Base-by-base conservation (phyloP, 2,113 vertebrate species). In the Oryzias melastigma region DNA sequence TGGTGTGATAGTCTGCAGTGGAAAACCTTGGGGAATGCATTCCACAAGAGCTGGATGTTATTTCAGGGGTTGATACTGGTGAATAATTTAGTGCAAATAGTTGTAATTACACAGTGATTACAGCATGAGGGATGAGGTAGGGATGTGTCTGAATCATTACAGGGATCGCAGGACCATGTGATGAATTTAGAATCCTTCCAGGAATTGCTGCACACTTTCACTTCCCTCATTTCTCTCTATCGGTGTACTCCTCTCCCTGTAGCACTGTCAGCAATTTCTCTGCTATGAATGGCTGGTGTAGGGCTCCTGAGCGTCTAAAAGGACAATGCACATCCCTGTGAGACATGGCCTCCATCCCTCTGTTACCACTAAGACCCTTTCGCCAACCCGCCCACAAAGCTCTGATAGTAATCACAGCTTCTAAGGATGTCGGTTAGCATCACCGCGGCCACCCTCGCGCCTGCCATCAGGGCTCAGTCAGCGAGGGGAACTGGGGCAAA, bases 381-480 rank as follows among this genome's bases (percentile, higher is more conserved):
- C 46, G 58, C 55, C 67, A 68, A 47, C 59, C 58, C 20, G n/a
- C 80, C 71, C 78, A 65, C 64, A 73, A 73, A 81, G 52, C 70
- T 73, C 82, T 81, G 49, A 14, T 60, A 84, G 85, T 74, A 87
- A 86, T 90, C 86, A 81, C 73, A 68, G 67, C 78, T 85, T 87
- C 87, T 88, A 83, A 77, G 71, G 73, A 84, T 88, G 88, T 91
- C 90, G 87, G 75, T 72, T 58, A 73, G 76, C 82, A 87, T 92
- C 87, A 90, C 65, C 61, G 71, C 83, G 83, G 71, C 69, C 71
- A 76, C 54, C 56, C 80, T 40, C 51, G 58, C 53, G 52, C 64
- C 58, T 67, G 64, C 40, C 61, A 76, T 83, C 85, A 75, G 60
- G 58, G 61, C 65, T 68, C 78, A 69, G 66, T 75, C 68, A 74